Base-by-base conservation (phyloP, 2,888 invertebrate genomes). In the Cephalotes varians region DNA sequence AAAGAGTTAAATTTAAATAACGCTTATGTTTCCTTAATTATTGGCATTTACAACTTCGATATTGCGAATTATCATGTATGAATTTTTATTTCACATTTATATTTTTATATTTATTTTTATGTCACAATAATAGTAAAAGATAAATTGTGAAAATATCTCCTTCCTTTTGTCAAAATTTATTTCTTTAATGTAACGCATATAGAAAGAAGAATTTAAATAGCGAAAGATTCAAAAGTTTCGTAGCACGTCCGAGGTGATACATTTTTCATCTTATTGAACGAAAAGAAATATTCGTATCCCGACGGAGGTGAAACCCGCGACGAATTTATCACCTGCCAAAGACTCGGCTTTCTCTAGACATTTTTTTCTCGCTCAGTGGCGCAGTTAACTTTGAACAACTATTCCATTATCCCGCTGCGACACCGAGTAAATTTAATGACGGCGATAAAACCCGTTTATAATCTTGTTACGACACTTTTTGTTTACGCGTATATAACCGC, bases 271-370 rank as follows among this genome's bases (percentile, higher is more conserved):
- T 56, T 28, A 4, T n/a, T 31, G 44, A 67, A 15, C 5, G 15
- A 58, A 37, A n/a, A 37, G 4, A 60, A 67, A 40, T 21, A 47
- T 34, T 54, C 5, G 10, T 9, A 37, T 37, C 7, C 1, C 1
- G 21, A 44, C 21, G 15, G 18, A 44, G 3, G 21, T 54, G 31
- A 64, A 81, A 54, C 15, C 44, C 25, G 37, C 15, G 5, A 58
- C 65, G 72, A 54, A n/a, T n/a, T 83, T 83, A 84, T 83, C 58
- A 12, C 44, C 3, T 12, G 56, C 71, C 56, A 76, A 47, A 40
- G 25, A 15, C 44, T 12, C 6, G 12, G 1, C n/a, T 74, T 62
- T 51, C 62, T 49, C 49, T 64, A 62, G 15, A 62, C 21, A 25
- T 49, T 49, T 37, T 37, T 34, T 7, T 10, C 10, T 74, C 51